Percentiles rank a stretch among this genome's conserved stretches.
These are phyloP conservation scores for Microtus oregoni DNA, from an alignment of 2,113 vertebrate species.

Conservation along the genomic window DNA sequence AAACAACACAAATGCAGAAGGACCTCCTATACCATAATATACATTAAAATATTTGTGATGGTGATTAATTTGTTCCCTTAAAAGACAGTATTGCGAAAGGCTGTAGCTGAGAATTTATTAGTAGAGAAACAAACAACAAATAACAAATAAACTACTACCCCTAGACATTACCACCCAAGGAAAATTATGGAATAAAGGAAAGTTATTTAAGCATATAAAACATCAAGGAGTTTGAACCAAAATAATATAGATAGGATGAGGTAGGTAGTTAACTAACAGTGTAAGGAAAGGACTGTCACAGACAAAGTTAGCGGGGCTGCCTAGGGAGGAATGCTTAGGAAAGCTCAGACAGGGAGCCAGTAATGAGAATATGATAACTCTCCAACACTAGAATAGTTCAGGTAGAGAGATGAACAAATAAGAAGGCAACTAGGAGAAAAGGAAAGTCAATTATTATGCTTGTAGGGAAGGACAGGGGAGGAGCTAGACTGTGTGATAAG, in stretches of 20 bases:
- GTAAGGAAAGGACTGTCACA: background rate
- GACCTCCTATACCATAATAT: background rate
- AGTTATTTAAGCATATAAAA: background rate
- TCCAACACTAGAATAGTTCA: background rate
- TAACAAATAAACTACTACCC: background rate
- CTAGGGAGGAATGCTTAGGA: background rate
- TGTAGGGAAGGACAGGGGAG: background rate
- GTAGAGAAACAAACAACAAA: background rate
- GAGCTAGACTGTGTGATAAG: background rate
- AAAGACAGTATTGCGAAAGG: background rate
- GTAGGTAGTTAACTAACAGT: background rate
- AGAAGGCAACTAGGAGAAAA: background rate
- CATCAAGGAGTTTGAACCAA: background rate
- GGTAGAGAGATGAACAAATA: background rate
- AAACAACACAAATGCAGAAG: too few relatives aligned
- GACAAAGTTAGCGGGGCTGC: background rate
- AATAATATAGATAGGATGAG: background rate
- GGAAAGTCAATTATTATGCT: too few relatives aligned
- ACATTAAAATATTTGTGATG: background rate
- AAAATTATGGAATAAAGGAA: background rate
- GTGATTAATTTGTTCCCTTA: conserved; percentile 41
- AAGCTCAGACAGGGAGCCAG: background rate
- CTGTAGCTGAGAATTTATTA: background rate
- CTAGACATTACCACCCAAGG: background rate
- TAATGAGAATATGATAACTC: background rate